Percentiles rank a stretch among this genome's conserved stretches.
Conservation (phyloP, 2,888 invertebrate species). For the Aproaerema taeniolella region DNA sequence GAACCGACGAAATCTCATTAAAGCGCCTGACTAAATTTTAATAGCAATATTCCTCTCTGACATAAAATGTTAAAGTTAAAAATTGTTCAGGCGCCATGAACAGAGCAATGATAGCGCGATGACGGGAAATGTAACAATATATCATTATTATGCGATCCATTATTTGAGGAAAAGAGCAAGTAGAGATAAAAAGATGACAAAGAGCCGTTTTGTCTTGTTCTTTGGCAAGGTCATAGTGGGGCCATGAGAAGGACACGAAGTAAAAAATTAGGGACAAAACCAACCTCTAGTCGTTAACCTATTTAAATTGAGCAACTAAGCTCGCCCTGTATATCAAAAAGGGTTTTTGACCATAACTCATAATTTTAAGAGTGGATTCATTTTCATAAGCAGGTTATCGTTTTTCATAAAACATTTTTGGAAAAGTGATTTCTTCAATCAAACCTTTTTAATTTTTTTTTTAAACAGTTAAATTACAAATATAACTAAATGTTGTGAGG, state of each 20-base stretch:
- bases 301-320: neutral
- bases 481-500: too few species aligned
- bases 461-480: too few species aligned
- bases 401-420: too few species aligned
- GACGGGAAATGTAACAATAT: constrained; percentile 10
- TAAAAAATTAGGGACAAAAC: neutral
- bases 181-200: constrained; percentile 18
- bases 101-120: constrained; percentile 3
- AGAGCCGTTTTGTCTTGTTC: constrained; percentile 16
- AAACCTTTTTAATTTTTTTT: neutral
- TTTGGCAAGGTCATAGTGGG: constrained; percentile 11
- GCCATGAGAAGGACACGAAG: neutral
- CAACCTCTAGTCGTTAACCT: neutral
- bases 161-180: constrained; percentile 14
- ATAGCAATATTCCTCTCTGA: constrained; percentile 1
- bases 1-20: constrained; percentile 4
- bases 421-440: neutral
- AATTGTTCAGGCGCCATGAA: neutral
- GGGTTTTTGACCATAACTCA: neutral
- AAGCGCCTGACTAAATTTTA: neutral
- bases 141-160: constrained; percentile 19
- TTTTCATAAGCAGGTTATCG: neutral
- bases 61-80: neutral
- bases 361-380: neutral
- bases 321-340: neutral